These are phyloP conservation scores for Orchestes rusci DNA, from an alignment of 2,888 invertebrate genomes.

Conservation along the genomic window DNA sequence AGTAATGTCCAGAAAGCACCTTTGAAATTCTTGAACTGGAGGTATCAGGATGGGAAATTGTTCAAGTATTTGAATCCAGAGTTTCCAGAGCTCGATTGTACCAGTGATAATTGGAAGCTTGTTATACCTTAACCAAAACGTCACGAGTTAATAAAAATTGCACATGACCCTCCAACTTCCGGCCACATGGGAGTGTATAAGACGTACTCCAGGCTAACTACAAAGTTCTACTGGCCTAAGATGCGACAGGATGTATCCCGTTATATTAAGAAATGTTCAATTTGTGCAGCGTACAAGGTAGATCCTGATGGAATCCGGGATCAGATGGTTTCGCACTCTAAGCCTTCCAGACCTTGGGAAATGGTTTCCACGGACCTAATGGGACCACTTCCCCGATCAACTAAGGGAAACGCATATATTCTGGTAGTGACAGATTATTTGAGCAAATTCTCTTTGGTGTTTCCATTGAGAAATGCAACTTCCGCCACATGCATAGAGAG, in stretches of 20 bases:
- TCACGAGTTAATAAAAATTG: neutral
- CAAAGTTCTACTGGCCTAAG: constrained; percentile 14
- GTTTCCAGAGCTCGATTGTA: constrained; percentile 10
- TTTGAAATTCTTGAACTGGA: constrained; percentile 11
- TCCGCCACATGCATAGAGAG: constrained; percentile 5
- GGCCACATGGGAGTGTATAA: constrained; percentile 17
- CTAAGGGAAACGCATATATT: constrained; percentile 9
- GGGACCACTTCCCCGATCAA: constrained; percentile 18
- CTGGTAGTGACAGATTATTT: constrained; percentile 15
- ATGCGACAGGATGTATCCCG: constrained; percentile 7
- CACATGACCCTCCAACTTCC: constrained; percentile 15
- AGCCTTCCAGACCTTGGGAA: constrained; percentile 4
- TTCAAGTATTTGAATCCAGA: constrained; percentile 9
- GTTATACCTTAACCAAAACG: too few species aligned
- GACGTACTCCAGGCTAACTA: constrained; percentile 9
- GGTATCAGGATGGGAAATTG: too few species aligned
- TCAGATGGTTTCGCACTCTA: neutral
- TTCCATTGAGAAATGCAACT: constrained; percentile 14
- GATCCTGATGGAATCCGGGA: neutral
- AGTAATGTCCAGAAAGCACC: constrained; percentile 18
- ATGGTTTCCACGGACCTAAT: constrained; percentile 18
- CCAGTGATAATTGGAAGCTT: too few species aligned
- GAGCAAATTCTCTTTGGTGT: constrained; percentile 15
- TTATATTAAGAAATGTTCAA: constrained; percentile 1
- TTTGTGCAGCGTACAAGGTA: neutral